Evolutionary conservation across 1,140 invertebrate genomes (phyloP).

Genomic region (Danaus melanippus): DNA sequence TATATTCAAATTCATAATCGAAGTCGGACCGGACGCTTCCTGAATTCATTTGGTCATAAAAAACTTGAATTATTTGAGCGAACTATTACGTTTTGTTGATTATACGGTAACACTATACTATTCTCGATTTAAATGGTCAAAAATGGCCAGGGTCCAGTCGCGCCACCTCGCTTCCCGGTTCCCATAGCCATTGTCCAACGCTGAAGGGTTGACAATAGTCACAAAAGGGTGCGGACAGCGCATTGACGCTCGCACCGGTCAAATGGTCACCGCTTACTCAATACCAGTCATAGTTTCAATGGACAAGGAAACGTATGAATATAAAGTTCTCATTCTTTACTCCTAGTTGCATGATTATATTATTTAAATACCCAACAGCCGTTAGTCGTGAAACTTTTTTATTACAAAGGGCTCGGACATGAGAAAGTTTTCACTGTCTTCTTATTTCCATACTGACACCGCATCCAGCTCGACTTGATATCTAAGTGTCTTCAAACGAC

Average conservation of each 20-base stretch:
- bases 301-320: conserved; percentile 63
- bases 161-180: conserved; percentile 54
- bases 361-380: conserved; percentile 59
- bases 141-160: conserved; percentile 31
- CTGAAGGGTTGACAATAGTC: conserved; percentile 57
- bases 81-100: conserved; percentile 17
- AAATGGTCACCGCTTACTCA: conserved; percentile 56
- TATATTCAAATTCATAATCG: too few species aligned
- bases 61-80: conserved; percentile 1
- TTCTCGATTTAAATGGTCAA: conserved; percentile 47
- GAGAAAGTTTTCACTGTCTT: conserved; percentile 41
- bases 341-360: conserved; percentile 54
- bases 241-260: conserved; percentile 47
- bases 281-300: conserved; percentile 57
- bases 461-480: too few species aligned
- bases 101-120: conserved; percentile 38
- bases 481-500: too few species aligned
- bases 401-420: conserved; percentile 44
- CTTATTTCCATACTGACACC: conserved; percentile 13
- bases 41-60: too few species aligned
- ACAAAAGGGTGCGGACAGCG: conserved; percentile 68
- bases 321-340: conserved; percentile 53
- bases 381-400: conserved; percentile 61
- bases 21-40: too few species aligned
- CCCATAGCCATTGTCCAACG: conserved; percentile 52